These are phyloP conservation scores for Salvelinus namaycush DNA, from an alignment of 2,113 vertebrate genomes.

Conservation along the genomic window DNA sequence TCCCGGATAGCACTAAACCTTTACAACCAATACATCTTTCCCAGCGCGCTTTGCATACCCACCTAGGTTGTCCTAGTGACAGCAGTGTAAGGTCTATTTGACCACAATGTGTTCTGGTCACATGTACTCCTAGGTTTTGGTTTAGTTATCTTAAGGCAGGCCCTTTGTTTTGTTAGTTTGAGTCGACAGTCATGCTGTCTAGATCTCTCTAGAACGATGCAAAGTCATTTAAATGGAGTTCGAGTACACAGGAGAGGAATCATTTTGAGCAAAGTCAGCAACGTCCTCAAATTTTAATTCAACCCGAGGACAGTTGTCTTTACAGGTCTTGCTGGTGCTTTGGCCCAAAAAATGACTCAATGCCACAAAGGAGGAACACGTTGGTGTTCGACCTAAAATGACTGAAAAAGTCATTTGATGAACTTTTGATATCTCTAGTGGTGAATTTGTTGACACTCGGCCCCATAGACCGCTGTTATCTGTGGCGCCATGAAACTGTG, in stretches of 20 bases:
- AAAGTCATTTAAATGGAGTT: slow-evolving; percentile 68
- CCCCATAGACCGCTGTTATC: not conserved
- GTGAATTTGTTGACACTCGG: not conserved
- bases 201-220: slow-evolving; percentile 47
- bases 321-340: slow-evolving; percentile 47
- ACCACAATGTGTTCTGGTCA: slow-evolving; percentile 57
- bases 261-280: slow-evolving; percentile 47
- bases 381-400: slow-evolving; percentile 44
- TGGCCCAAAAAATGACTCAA: not conserved
- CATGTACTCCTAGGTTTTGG: slow-evolving; percentile 38
- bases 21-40: slow-evolving; percentile 13
- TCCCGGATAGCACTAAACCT: not conserved
- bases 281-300: slow-evolving; percentile 57
- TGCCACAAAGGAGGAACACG: slow-evolving; percentile 5
- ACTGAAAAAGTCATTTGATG: slow-evolving; percentile 35
- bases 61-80: slow-evolving; percentile 39
- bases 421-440: not conserved
- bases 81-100: slow-evolving; percentile 51
- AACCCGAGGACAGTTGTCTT: slow-evolving; percentile 60
- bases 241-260: too few relatives aligned
- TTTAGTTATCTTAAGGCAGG: slow-evolving; percentile 68
- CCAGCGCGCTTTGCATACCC: slow-evolving; percentile 18
- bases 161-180: slow-evolving; percentile 59
- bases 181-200: not conserved
- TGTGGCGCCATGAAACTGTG: slow-evolving; percentile 1